Evolutionary conservation across 2,888 invertebrate species (phyloP), one percentile per base, ranked within the genome.

Genomic region (Chymomyza caudatula): DNA sequence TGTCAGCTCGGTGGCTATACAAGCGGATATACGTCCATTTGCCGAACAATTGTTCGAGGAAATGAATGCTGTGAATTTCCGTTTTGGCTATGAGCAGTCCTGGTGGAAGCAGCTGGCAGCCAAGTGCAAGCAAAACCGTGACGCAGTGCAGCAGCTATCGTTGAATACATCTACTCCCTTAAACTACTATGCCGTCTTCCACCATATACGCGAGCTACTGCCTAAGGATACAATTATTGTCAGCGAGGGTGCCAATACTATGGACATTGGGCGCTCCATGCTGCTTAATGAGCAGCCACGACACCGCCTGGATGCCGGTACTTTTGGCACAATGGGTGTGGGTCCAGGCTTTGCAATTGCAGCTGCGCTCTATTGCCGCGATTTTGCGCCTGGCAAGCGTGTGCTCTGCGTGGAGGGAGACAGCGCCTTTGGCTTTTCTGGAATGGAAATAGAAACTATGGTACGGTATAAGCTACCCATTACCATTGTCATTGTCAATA

Each of bases 381-480:
- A 97, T 88, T 91, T 95, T 89, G 93, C 93, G 6, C 96, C 97
- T 0, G 91, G 92, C 1, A 97, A 97, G 88, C 92, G 94, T 71
- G 97, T 99, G 0, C 92, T 98, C 62, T 98, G 98, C 88, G 95
- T 98, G 0, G 97, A 98, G 91, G 98, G 98, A 0, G 99, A 99
- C 89, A 97, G 97, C 49, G 99, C 98, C 0, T 98, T 99, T 90
- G 99, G 99, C 2, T 99, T 99, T 91, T 97, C 98, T 23, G 98
- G 97, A 86, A 98, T 98, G 98, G 99, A 99, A 92, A 92, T 98
- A 23, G 99, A 99, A 91, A 99, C 98, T 0, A 96, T 98, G 94
- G 94, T 95, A 87, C 95, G 98, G 67, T 98, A 98, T 90, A 95
- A 96, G 85, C 91, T 99, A 75, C 98, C 98, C 0, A 93, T 98